Base-by-base conservation (phyloP, 2,113 vertebrate species). In the Phyllostomus discolor region DNA sequence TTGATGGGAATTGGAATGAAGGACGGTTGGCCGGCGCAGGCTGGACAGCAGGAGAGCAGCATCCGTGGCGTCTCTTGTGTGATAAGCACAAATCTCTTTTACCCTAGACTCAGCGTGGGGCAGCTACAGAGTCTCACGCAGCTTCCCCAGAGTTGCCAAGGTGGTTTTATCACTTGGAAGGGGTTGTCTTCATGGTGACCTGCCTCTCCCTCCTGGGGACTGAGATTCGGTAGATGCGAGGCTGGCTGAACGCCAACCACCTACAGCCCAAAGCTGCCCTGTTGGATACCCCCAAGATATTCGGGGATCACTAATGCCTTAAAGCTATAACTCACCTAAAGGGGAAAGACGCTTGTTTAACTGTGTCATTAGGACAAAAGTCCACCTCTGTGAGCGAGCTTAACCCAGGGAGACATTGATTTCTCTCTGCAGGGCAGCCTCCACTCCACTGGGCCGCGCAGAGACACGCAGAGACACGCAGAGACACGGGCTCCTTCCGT, bases 11-110 rank as follows among this genome's bases (percentile, higher is more conserved):
- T 35, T 46, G 38, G 33, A 50, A 11, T 1, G 6, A 62, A n/a
- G 31, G 28, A 11, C 4, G 26, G 33, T 15, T 11, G 11, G 9
- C 1, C 28, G 33, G n/a, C 7, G 38, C 2, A 1, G 26, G 1
- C 0, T 14, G 24, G 22, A 5, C 28, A 10, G n/a, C 16, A n/a
- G 12, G 10, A 2, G 1, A 7, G 76, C 50, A 5, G 1, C 19
- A 24, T 10, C 33, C 2, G 3, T 19, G 4, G 5, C 20, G 1
- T 24, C 33, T 80, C 54, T 64, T 41, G 72, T 19, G 64, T 35
- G 64, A 33, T 50, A 78, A 54, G 22, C 10, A 14, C 1, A 20
- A 2, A 1, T 59, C 52, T 70, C 66, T 20, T 24, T 57, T 31
- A 4, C 12, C 1, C 26, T 46, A 3, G 20, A 8, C 28, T 50